Conservation (phyloP, 1,140 invertebrate genomes). For the Tetramorium parvispinum region DNA sequence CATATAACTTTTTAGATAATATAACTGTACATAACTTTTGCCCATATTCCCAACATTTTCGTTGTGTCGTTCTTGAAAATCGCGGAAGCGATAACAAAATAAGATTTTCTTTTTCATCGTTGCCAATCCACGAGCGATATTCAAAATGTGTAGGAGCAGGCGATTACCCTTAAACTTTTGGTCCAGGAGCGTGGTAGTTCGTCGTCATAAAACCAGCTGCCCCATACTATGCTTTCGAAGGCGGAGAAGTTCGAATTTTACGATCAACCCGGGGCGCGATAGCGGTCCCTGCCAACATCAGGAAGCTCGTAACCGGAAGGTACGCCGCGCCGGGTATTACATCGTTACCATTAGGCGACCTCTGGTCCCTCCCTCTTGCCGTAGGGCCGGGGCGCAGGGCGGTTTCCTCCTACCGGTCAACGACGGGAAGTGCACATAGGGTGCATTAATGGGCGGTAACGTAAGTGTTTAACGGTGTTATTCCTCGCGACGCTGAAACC, state of each 20-base stretch:
- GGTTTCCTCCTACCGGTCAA: constrained; percentile 74
- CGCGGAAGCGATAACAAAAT: not conserved
- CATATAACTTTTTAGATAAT: not conserved
- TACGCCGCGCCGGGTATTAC: constrained; percentile 70
- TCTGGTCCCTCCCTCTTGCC: constrained; percentile 30
- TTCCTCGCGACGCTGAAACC: constrained; percentile 54
- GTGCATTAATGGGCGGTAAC: constrained; percentile 73
- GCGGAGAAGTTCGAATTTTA: constrained; percentile 57
- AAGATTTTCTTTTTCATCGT: not conserved
- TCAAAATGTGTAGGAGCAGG: not conserved
- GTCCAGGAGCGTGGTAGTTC: not conserved
- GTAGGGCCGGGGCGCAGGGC: constrained; percentile 60
- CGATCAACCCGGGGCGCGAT: constrained; percentile 53
- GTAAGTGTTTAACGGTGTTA: constrained; percentile 78
- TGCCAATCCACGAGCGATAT: not conserved
- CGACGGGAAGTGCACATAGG: constrained; percentile 74
- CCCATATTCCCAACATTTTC: not conserved
- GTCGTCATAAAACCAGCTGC: constrained; percentile 52
- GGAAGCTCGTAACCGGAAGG: constrained; percentile 70
- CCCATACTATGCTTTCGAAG: not conserved
- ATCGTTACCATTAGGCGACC: constrained; percentile 72
- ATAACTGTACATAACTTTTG: not conserved
- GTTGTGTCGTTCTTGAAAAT: not conserved
- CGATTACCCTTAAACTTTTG: constrained; percentile 36
- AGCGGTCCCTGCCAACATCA: constrained; percentile 37